phyloP scores from a whole-genome alignment of 2,113 vertebrate genomes.

The Microtus montanus region DNA sequence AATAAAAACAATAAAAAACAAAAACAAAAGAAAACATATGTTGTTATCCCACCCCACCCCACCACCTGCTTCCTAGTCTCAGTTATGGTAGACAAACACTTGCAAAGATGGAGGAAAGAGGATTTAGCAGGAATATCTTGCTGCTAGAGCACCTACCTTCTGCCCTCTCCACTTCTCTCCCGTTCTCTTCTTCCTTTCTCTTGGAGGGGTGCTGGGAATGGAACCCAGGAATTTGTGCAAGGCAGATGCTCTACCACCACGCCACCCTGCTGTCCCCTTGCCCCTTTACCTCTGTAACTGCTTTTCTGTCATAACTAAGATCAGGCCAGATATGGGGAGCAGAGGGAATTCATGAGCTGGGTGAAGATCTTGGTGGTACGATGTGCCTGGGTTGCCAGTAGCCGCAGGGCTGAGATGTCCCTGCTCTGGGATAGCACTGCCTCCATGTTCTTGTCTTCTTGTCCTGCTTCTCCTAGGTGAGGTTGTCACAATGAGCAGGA shows the following conservation, averaged over 20 bases:
- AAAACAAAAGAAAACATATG: neutral
- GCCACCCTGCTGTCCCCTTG: rapidly evolving
- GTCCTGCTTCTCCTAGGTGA: neutral
- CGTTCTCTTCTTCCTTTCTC: neutral
- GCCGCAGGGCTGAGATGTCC: neutral
- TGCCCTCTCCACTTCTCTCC: too few relatives aligned
- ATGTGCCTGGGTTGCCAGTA: neutral
- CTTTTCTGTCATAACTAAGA: neutral
- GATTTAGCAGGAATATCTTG: neutral
- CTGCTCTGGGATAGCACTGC: neutral
- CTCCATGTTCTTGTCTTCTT: neutral
- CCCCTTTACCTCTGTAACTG: neutral
- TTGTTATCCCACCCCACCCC: neutral
- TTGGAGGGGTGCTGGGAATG: neutral
- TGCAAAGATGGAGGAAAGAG: neutral
- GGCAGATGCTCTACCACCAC: rapidly evolving
- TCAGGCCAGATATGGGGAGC: neutral
- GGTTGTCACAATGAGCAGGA: neutral
- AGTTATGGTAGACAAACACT: neutral
- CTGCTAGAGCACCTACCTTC: too few relatives aligned
- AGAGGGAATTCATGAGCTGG: neutral
- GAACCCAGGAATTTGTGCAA: neutral
- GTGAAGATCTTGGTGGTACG: neutral
- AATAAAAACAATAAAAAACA: too few relatives aligned
- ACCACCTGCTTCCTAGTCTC: neutral